phyloP scores from a whole-genome alignment of 1,140 invertebrate species.

The Brachionus rubens region DNA sequence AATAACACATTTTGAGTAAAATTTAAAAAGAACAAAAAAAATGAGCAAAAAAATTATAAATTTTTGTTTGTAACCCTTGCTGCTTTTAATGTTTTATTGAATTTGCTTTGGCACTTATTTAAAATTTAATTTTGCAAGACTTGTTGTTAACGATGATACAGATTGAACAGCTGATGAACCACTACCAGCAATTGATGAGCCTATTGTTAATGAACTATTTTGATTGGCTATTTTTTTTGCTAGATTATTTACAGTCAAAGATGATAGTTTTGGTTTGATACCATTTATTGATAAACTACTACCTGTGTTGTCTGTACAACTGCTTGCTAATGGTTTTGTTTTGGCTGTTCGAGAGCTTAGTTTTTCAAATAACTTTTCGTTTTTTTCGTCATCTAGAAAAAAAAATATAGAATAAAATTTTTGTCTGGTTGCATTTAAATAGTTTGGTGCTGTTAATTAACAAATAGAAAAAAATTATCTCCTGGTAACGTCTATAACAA shows the following conservation, averaged over 20 bases:
- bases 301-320: conserved; percentile 8
- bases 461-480: no score
- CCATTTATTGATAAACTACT: conserved; percentile 7
- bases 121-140: conserved; percentile 15
- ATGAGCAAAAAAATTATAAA: no score
- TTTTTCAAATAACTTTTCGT: not conserved
- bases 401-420: no score
- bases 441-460: no score
- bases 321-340: not conserved
- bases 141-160: conserved; percentile 27
- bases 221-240: conserved; percentile 33
- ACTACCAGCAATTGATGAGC: conserved; percentile 22
- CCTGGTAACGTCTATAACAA: no score
- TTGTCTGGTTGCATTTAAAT: no score
- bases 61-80: no score
- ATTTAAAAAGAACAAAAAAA: no score
- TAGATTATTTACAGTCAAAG: not conserved
- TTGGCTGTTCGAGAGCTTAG: not conserved
- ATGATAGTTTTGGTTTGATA: conserved; percentile 1
- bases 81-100: no score
- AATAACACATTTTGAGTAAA: no score
- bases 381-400: not conserved
- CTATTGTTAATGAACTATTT: conserved; percentile 4
- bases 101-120: not conserved
- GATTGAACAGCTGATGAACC: conserved; percentile 7